A percentile compares a stretch with the other conserved stretches of the same genome.
Conservation (phyloP, 2,888 invertebrate genomes). For the Endomychus coccineus region DNA sequence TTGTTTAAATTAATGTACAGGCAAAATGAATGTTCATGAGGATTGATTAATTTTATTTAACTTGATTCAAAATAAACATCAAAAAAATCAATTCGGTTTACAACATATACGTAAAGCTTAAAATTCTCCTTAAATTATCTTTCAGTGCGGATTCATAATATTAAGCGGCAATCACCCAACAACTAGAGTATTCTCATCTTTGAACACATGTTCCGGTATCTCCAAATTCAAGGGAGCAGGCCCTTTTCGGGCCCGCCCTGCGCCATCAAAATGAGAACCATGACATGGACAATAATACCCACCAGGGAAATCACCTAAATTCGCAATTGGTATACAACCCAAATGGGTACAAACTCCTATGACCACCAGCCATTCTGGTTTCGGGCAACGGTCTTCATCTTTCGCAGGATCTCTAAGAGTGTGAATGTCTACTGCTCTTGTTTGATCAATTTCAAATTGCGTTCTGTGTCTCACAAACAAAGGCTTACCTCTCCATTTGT, state of each 20-base stretch:
- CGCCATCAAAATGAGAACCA: constrained; percentile 72
- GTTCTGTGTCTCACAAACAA: constrained; percentile 68
- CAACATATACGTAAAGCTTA: too few relatives aligned
- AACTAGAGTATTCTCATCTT: constrained; percentile 48
- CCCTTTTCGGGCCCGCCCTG: constrained; percentile 68
- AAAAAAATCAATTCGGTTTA: too few relatives aligned
- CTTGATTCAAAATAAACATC: too few relatives aligned
- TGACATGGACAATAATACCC: constrained; percentile 82
- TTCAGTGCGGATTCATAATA: too few relatives aligned
- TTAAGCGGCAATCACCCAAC: too few relatives aligned
- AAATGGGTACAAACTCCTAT: constrained; percentile 77
- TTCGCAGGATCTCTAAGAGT: constrained; percentile 63
- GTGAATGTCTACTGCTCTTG: constrained; percentile 52
- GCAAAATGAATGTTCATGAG: too few relatives aligned
- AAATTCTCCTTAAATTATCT: too few relatives aligned
- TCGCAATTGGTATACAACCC: constrained; percentile 75
- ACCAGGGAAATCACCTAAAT: constrained; percentile 56
- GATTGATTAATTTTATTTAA: too few relatives aligned
- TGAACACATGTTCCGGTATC: constrained; percentile 56
- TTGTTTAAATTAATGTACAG: too few relatives aligned
- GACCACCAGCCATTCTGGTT: constrained; percentile 69
- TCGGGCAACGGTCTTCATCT: constrained; percentile 55
- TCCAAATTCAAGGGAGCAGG: constrained; percentile 67
- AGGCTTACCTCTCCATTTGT: constrained; percentile 81
- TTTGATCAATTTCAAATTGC: constrained; percentile 55